These are phyloP conservation scores for Cyclargus thomasi DNA, from an alignment of 1,140 invertebrate species.

Conservation along the genomic window DNA sequence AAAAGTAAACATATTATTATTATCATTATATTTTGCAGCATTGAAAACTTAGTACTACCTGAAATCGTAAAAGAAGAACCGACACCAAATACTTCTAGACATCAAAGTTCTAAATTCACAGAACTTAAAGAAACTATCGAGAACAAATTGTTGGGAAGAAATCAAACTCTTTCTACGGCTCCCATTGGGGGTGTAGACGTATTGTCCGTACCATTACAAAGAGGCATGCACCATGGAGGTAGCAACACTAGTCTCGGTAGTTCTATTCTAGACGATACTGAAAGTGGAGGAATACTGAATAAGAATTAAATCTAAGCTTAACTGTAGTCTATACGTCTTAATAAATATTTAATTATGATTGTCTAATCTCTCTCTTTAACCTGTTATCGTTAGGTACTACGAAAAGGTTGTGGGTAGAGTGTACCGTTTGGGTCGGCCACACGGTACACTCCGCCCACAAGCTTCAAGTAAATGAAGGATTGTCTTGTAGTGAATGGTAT, in stretches of 20 bases:
- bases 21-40: constrained; percentile 32
- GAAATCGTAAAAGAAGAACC: constrained; percentile 42
- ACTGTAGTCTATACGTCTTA: neutral
- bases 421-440: no score
- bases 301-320: constrained; percentile 26
- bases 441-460: no score
- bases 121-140: constrained; percentile 66
- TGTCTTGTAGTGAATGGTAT: no score
- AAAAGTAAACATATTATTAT: no score
- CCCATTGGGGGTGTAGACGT: constrained; percentile 52
- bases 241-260: constrained; percentile 67
- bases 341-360: neutral
- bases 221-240: constrained; percentile 46
- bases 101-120: constrained; percentile 61
- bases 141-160: constrained; percentile 56
- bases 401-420: no score
- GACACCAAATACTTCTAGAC: constrained; percentile 40
- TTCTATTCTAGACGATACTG: constrained; percentile 65
- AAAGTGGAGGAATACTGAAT: constrained; percentile 37
- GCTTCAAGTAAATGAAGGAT: no score
- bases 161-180: constrained; percentile 48
- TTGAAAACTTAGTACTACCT: constrained; percentile 37
- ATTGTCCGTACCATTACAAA: constrained; percentile 36
- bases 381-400: no score
- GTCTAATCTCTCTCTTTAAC: no score